Conservation (phyloP, 2,888 invertebrate species). For the Sepiola atlantica region DNA sequence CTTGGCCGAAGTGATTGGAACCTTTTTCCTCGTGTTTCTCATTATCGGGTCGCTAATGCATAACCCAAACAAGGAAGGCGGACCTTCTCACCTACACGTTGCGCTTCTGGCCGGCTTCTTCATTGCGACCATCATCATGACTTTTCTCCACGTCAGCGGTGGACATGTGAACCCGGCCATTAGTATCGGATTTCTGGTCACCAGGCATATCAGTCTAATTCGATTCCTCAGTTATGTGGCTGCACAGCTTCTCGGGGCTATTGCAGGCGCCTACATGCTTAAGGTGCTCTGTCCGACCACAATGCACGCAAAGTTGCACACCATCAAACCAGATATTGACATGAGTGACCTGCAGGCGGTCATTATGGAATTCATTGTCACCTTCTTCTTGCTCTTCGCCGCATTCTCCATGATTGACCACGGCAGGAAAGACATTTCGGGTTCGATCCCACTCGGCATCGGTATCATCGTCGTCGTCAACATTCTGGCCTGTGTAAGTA, state of each 20-base stretch:
- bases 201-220: constrained; percentile 50
- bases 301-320: not conserved
- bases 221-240: constrained; percentile 49
- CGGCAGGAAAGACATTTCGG: constrained; percentile 35
- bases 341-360: constrained; percentile 35
- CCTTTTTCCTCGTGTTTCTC: constrained; percentile 57
- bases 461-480: constrained; percentile 45
- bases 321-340: not conserved
- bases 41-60: constrained; percentile 55
- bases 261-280: constrained; percentile 49
- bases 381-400: constrained; percentile 41
- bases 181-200: constrained; percentile 49
- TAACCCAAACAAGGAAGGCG: constrained; percentile 8
- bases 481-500: constrained; percentile 44
- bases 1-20: constrained; percentile 61
- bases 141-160: constrained; percentile 48
- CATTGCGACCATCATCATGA: constrained; percentile 51
- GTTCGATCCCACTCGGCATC: constrained; percentile 41
- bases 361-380: constrained; percentile 44
- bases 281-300: constrained; percentile 43
- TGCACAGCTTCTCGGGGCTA: constrained; percentile 49
- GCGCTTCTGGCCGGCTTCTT: constrained; percentile 48
- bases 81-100: constrained; percentile 37
- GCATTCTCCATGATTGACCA: constrained; percentile 45
- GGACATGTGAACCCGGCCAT: constrained; percentile 51